phyloP scores from a whole-genome alignment of 2,113 vertebrate species.

The Asarcornis scutulata region DNA sequence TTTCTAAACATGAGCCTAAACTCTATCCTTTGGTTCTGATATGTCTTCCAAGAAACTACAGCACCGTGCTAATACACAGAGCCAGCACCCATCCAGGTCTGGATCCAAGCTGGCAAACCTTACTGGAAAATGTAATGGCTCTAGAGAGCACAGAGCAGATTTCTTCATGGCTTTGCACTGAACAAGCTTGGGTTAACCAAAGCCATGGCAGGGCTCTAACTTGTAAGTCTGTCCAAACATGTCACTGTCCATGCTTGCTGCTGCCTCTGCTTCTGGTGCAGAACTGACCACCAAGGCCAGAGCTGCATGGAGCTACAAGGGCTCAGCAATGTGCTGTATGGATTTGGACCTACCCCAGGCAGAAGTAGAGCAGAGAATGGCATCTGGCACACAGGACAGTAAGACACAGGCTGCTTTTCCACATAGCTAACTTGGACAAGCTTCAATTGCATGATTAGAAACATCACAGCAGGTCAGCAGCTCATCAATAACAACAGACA shows the following conservation, averaged over 20 bases:
- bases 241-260: neutral
- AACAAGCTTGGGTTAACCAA: neutral
- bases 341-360: neutral
- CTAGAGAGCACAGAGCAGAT: neutral
- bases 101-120: neutral
- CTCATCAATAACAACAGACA: neutral
- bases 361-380: neutral
- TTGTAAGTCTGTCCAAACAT: neutral
- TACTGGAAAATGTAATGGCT: neutral
- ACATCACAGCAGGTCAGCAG: neutral
- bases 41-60: neutral
- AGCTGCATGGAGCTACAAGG: neutral
- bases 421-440: neutral
- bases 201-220: neutral
- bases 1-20: neutral
- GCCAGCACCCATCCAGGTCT: neutral
- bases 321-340: accelerated
- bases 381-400: neutral
- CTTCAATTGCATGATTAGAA: neutral
- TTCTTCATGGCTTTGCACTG: neutral
- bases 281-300: neutral
- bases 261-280: neutral
- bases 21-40: neutral
- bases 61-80: neutral
- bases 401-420: neutral